phyloP scores from a whole-genome alignment of 2,113 vertebrate species.

The Carlito syrichta region DNA sequence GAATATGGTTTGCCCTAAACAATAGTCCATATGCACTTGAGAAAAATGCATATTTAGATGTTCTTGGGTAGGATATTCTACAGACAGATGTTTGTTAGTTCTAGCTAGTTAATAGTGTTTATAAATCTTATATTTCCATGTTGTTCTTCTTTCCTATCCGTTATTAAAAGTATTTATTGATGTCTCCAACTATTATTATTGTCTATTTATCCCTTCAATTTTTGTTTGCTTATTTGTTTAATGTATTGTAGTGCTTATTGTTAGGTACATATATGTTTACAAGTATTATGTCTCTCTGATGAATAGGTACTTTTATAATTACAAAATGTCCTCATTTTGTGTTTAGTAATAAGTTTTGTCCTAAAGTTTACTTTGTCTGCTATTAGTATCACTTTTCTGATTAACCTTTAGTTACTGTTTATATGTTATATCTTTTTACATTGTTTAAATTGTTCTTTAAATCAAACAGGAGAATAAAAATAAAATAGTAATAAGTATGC shows the following conservation, averaged over 20 bases:
- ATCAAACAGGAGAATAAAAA: not conserved
- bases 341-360: not conserved
- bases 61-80: not conserved
- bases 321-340: not conserved
- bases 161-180: not conserved
- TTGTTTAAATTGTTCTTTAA: not conserved
- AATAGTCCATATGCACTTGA: not conserved
- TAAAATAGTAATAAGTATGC: not conserved
- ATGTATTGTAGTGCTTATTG: not conserved
- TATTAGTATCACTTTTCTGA: not conserved
- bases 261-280: not conserved
- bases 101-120: not conserved
- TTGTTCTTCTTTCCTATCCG: not conserved
- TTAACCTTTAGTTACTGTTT: not conserved
- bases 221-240: not conserved
- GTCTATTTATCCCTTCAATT: not conserved
- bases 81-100: not conserved
- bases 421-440: not conserved
- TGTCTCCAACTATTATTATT: not conserved
- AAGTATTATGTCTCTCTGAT: not conserved
- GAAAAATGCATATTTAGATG: not conserved
- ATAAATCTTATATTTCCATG: not conserved
- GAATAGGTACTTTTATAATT: not conserved
- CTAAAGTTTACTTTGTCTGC: not conserved
- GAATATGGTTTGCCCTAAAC: not conserved